These are phyloP conservation scores for Mimachlamys varia DNA, from an alignment of 2,888 invertebrate genomes.

Conservation along the genomic window DNA sequence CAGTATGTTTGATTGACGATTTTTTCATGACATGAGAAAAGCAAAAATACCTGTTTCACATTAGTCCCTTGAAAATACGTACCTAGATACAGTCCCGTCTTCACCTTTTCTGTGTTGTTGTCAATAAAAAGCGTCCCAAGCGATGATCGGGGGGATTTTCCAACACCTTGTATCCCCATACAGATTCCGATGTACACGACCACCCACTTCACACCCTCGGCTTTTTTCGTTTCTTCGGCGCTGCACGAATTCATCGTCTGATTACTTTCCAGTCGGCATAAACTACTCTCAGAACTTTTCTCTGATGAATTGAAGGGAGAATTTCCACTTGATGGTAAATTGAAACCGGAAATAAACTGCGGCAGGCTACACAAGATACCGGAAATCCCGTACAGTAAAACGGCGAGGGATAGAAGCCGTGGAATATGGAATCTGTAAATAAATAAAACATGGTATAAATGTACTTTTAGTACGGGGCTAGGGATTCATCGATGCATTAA, in stretches of 20 bases:
- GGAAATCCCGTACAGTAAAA: constrained; percentile 56
- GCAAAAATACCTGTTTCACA: too few species aligned
- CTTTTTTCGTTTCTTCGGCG: background rate
- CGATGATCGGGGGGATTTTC: constrained; percentile 64
- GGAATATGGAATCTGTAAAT: constrained; percentile 59
- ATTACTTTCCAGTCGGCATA: background rate
- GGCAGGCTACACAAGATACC: constrained; percentile 59
- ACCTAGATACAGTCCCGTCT: constrained; percentile 67
- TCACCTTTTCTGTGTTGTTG: constrained; percentile 59
- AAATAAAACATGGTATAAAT: background rate
- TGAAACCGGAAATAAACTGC: constrained; percentile 50
- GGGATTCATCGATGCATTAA: too few species aligned
- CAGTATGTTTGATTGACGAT: too few species aligned
- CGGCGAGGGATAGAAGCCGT: constrained; percentile 55
- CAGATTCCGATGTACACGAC: constrained; percentile 43
- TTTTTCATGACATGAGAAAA: too few species aligned
- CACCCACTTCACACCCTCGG: constrained; percentile 29
- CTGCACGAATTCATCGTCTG: background rate
- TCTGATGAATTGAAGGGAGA: background rate
- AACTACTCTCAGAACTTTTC: background rate
- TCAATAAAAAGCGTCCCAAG: constrained; percentile 64
- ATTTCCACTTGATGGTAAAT: background rate
- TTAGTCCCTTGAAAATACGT: background rate
- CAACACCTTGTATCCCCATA: constrained; percentile 64
- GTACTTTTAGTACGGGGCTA: background rate